phyloP scores from a whole-genome alignment of 2,113 vertebrate species.

The Etheostoma spectabile region DNA sequence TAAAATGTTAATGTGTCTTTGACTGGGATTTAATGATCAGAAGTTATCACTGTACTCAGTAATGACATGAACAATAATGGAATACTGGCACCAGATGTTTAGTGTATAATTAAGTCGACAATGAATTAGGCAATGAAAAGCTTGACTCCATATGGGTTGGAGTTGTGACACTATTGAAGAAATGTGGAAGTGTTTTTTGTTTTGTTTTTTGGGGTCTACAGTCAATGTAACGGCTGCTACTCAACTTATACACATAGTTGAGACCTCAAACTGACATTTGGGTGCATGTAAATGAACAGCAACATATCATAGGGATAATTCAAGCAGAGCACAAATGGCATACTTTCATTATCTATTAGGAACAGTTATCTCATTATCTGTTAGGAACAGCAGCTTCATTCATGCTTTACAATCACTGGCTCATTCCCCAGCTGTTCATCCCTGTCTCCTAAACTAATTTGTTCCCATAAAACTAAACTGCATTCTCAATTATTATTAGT shows the following conservation, averaged over 20 bases:
- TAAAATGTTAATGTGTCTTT: conserved; percentile 41
- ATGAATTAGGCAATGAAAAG: background rate
- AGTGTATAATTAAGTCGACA: conserved; percentile 8
- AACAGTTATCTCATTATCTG: background rate
- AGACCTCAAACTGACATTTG: background rate
- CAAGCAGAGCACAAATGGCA: background rate
- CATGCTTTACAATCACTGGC: background rate
- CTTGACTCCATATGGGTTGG: background rate
- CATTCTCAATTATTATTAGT: too few relatives aligned
- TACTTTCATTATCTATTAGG: background rate
- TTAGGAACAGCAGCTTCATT: background rate
- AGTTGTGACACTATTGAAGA: background rate
- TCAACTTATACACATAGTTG: background rate
- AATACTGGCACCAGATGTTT: conserved; percentile 18
- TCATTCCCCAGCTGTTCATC: background rate
- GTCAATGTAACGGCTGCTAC: background rate
- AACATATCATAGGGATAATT: background rate
- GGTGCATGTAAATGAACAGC: background rate
- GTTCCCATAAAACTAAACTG: too few relatives aligned
- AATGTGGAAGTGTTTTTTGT: too few relatives aligned
- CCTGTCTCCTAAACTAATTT: too few relatives aligned
- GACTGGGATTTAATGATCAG: conserved; percentile 35
- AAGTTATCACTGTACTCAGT: background rate
- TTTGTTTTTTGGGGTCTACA: too few relatives aligned
- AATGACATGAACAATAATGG: conserved; percentile 14